Evolutionary conservation across 2,797 vertebrate species (phyloP), one percentile per base, ranked within the genome.

Genomic region (Cirrhinus mrigala): DNA sequence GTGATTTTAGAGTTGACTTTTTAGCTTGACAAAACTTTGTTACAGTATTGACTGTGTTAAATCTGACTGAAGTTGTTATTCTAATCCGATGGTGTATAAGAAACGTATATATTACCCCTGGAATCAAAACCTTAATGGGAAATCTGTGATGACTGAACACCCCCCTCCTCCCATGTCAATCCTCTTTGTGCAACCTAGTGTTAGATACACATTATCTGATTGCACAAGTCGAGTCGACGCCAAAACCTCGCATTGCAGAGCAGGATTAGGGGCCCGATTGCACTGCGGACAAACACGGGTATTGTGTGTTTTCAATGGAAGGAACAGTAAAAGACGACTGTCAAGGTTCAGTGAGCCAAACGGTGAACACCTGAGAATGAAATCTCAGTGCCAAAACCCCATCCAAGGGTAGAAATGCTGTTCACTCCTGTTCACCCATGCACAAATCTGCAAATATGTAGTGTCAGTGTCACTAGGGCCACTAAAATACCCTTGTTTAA

Each of bases 161-260:
- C 12, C 6, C 2, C 20, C 64, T 10, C 46, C 48, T 7, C 1
- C 64, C 20, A 22, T 18, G 44, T 79, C 71, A 88, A 89, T 91
- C 90, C 83, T 90, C 87, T 90, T 89, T 87, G 54, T 87, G 78
- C 90, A 88, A 90, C 90, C 89, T 90, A 80, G 84, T 33, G 64
- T 76, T 56, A 87, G 89, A 86, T 89, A 44, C 79, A 54, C 88
- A 81, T 88, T 87, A 77, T 91, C 85, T 87, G 82, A 88, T 84
- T 85, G 81, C 83, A 75, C 46, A 79, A 16, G 75, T 77, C 64
- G 81, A 87, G 80, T 86, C n/a, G 27, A 81, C 76, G 85, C 37
- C 79, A 86, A 74, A 74, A 24, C 58, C 69, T 73, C 54, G 69
- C 50, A 69, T 56, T 64, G 60, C 84, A 58, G 56, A 29, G 37